phyloP scores from a whole-genome alignment of 2,888 invertebrate genomes.

The Belgica antarctica region DNA sequence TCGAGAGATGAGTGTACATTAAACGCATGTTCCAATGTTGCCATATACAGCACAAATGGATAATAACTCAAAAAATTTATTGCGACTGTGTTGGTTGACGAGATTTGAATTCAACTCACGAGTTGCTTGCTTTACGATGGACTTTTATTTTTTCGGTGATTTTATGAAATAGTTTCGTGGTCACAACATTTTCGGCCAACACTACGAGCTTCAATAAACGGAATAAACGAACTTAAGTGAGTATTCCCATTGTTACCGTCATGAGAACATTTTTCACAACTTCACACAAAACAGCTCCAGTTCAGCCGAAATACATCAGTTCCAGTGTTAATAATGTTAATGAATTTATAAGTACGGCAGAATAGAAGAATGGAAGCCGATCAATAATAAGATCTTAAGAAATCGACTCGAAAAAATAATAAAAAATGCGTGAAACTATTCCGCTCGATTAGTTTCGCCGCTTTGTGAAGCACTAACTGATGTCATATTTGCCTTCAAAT shows the following conservation, averaged over 20 bases:
- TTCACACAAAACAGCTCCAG: constrained; percentile 12
- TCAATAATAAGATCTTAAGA: neutral
- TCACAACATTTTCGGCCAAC: constrained; percentile 9
- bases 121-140: neutral
- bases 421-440: constrained; percentile 3
- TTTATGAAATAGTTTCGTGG: constrained; percentile 11
- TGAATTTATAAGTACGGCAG: constrained; percentile 14
- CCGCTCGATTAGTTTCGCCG: constrained; percentile 9
- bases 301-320: neutral
- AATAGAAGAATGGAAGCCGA: neutral
- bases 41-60: constrained; percentile 45
- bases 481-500: constrained; percentile 11
- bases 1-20: too few species aligned
- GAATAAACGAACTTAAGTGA: constrained; percentile 1
- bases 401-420: neutral
- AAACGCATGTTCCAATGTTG: neutral
- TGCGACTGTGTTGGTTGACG: constrained; percentile 48
- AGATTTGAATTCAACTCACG: constrained; percentile 43
- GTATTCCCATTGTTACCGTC: constrained; percentile 17
- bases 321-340: constrained; percentile 12
- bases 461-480: neutral
- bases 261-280: constrained; percentile 18
- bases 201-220: neutral
- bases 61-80: constrained; percentile 43
- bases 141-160: neutral